Conservation (phyloP, 1,140 invertebrate species). For the Antheraea pernyi region DNA sequence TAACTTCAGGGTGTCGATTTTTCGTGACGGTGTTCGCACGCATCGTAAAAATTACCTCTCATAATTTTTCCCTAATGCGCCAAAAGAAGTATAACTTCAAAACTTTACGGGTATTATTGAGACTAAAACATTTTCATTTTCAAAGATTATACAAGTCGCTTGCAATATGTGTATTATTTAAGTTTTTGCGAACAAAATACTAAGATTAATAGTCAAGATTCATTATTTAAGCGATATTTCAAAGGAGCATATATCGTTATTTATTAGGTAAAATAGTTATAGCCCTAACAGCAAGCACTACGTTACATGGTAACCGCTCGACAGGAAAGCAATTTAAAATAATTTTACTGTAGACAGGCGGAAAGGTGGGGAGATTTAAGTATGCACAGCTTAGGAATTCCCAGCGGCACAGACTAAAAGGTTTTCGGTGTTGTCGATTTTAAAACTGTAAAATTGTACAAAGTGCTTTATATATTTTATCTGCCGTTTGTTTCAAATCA, state of each 20-base stretch:
- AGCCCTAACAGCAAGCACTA: not conserved
- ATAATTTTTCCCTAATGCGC: too few relatives aligned
- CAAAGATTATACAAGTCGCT: too few relatives aligned
- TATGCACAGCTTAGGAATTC: conserved; percentile 8
- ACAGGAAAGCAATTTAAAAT: conserved; percentile 15
- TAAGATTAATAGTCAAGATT: too few relatives aligned
- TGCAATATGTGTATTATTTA: too few relatives aligned
- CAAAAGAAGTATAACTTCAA: too few relatives aligned
- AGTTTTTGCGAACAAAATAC: too few relatives aligned
- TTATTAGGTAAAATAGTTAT: not conserved
- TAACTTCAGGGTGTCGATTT: too few relatives aligned
- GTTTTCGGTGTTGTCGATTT: conserved; percentile 19
- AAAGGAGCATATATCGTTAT: not conserved
- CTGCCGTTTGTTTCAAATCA: not conserved
- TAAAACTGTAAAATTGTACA: conserved; percentile 7
- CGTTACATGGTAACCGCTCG: not conserved
- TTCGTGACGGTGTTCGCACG: too few relatives aligned
- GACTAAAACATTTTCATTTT: too few relatives aligned
- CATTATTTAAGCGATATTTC: not conserved
- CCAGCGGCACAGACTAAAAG: conserved; percentile 17
- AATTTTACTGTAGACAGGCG: conserved; percentile 11
- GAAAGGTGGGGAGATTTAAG: not conserved
- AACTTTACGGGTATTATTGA: too few relatives aligned
- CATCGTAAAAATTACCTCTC: too few relatives aligned
- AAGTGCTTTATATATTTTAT: not conserved